phyloP scores from a whole-genome alignment of 2,797 vertebrate genomes.

The Melanogrammus aeglefinus region DNA sequence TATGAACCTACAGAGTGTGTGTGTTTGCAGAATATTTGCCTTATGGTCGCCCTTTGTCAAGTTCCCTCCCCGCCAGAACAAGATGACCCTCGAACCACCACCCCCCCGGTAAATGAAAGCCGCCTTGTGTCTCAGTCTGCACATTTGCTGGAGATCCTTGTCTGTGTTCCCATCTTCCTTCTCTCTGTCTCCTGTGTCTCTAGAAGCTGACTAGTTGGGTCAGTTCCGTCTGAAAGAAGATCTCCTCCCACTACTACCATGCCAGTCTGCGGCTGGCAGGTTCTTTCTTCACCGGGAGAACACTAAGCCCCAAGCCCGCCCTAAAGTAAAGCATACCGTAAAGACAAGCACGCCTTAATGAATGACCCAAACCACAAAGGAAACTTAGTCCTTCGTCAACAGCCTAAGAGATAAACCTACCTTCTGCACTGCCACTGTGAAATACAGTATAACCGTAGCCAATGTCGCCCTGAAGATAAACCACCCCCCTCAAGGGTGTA shows the following conservation, averaged over 20 bases:
- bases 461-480: neutral
- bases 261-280: constrained; percentile 77
- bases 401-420: neutral
- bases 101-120: constrained; percentile 78
- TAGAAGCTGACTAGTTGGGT: constrained; percentile 87
- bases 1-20: too few relatives aligned
- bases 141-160: neutral
- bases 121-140: neutral
- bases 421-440: neutral
- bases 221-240: constrained; percentile 89
- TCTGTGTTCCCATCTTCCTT: neutral
- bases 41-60: constrained; percentile 85
- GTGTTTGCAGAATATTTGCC: constrained; percentile 75
- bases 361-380: neutral
- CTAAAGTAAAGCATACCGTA: constrained; percentile 52
- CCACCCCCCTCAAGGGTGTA: neutral
- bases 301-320: constrained; percentile 64
- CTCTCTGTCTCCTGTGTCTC: neutral
- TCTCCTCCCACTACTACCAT: constrained; percentile 60
- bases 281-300: constrained; percentile 82
- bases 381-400: neutral
- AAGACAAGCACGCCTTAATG: neutral
- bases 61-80: constrained; percentile 84
- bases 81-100: constrained; percentile 62
- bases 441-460: neutral